These are phyloP conservation scores for Dendronephthya gigantea DNA, from an alignment of 64 coral and sea anemone species.

Conservation along the genomic window DNA sequence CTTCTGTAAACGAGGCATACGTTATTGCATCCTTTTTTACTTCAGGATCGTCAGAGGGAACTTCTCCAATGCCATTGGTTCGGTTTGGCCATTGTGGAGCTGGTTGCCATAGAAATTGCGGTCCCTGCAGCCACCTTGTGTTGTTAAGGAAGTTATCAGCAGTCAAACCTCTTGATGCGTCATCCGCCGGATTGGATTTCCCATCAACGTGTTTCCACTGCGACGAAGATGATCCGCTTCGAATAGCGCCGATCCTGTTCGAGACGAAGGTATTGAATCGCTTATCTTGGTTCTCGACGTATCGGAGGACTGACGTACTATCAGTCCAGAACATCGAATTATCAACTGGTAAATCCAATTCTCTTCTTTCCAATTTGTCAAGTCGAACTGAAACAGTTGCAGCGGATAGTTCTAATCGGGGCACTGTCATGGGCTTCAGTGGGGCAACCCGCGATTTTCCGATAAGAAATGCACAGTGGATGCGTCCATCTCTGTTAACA, in stretches of 20 bases:
- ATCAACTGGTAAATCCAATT: not conserved
- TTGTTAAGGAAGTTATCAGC: not conserved
- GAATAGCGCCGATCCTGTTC: not conserved
- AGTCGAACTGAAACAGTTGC: not conserved
- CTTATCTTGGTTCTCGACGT: not conserved
- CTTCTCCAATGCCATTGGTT: not conserved
- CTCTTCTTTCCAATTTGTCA: not conserved
- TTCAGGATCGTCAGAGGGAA: not conserved
- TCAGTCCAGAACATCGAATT: not conserved
- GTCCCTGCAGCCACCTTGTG: slow-evolving; percentile 4
- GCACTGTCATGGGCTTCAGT: not conserved
- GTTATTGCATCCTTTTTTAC: not conserved
- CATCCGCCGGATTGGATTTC: not conserved
- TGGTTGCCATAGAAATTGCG: not conserved
- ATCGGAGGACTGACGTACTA: not conserved
- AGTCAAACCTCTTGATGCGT: not conserved
- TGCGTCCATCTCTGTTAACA: not conserved
- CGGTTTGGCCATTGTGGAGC: not conserved
- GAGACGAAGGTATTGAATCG: not conserved
- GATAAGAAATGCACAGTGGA: not conserved
- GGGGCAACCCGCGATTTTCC: not conserved
- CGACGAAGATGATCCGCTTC: not conserved
- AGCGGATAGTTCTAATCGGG: not conserved
- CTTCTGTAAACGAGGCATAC: not conserved
- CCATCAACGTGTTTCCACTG: not conserved